A percentile compares a stretch with the other conserved stretches of the same genome.
phyloP scores from a whole-genome alignment of 2,888 invertebrate species.

The Phragmatobia fuliginosa region DNA sequence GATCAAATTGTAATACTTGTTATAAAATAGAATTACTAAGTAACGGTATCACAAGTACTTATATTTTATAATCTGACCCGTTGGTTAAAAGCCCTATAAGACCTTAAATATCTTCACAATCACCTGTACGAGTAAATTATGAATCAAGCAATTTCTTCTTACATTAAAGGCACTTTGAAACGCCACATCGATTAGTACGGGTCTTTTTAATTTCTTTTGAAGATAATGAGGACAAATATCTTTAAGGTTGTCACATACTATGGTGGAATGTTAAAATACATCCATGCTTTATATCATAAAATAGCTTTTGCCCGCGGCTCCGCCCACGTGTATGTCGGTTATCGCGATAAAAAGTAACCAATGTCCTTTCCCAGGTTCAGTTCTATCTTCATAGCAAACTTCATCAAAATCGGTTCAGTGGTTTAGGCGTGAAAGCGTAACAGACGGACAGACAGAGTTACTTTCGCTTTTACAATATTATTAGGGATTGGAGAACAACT shows the following conservation, averaged over 20 bases:
- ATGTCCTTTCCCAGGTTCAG: no score
- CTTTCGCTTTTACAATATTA: no score
- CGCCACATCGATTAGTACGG: background rate
- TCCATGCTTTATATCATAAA: no score
- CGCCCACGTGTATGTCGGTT: no score
- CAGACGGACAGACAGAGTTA: no score
- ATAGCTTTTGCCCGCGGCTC: no score
- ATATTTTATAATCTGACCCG: background rate
- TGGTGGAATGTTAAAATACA: background rate
- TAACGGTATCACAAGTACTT: background rate
- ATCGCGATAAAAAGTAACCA: no score
- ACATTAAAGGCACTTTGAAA: background rate
- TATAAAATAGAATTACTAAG: background rate
- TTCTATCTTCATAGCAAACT: no score
- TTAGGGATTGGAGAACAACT: no score
- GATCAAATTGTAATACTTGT: no score
- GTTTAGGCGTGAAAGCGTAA: no score
- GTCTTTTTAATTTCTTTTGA: background rate
- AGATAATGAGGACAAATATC: background rate
- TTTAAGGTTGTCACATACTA: background rate
- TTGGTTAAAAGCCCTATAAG: background rate
- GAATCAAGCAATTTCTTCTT: background rate
- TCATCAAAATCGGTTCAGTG: no score
- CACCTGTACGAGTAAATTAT: constrained; percentile 3
- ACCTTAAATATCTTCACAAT: background rate